Percentiles rank a stretch among this genome's conserved stretches.
These are phyloP conservation scores for Bradypodion ventrale DNA, from an alignment of 2,797 vertebrate genomes.

Conservation along the genomic window DNA sequence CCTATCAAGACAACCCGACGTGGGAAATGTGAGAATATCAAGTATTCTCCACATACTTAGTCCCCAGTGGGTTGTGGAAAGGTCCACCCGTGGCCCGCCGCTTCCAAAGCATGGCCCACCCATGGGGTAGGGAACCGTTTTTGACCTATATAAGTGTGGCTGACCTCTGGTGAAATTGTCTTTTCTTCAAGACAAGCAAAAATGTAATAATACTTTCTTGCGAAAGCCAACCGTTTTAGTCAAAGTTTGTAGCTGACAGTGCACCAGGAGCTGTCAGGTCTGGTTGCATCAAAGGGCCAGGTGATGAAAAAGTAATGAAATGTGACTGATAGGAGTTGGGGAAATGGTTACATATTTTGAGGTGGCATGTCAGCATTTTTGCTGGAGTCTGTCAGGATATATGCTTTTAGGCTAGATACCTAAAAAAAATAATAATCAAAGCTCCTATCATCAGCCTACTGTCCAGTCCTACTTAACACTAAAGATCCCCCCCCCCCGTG, in stretches of 20 bases:
- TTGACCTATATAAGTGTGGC: not conserved
- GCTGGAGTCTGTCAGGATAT: slow-evolving; percentile 68
- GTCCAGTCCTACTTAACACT: not conserved
- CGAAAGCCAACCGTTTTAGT: slow-evolving; percentile 55
- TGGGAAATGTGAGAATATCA: no score
- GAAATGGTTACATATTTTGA: slow-evolving; percentile 61
- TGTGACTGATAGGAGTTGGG: slow-evolving; percentile 73
- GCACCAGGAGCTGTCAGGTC: slow-evolving; percentile 73
- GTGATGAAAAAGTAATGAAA: slow-evolving; percentile 75
- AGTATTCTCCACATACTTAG: no score
- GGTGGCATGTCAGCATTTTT: slow-evolving; percentile 70
- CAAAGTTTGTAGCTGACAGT: slow-evolving; percentile 70
- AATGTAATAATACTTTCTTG: slow-evolving; percentile 28
- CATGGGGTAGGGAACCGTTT: not conserved
- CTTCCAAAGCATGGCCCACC: not conserved
- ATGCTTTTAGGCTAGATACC: slow-evolving; percentile 61
- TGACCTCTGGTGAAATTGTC: not conserved
- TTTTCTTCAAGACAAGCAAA: not conserved
- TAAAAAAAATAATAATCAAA: slow-evolving; percentile 47
- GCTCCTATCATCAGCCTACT: not conserved
- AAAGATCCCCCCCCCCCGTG: not conserved
- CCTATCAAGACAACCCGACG: no score
- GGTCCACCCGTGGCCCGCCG: no score
- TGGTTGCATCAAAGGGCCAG: slow-evolving; percentile 68
- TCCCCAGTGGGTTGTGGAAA: no score